Percentiles rank a stretch among this genome's conserved stretches.
These are phyloP conservation scores for Aleiodes alternator DNA, from an alignment of 2,888 invertebrate genomes.

Conservation along the genomic window DNA sequence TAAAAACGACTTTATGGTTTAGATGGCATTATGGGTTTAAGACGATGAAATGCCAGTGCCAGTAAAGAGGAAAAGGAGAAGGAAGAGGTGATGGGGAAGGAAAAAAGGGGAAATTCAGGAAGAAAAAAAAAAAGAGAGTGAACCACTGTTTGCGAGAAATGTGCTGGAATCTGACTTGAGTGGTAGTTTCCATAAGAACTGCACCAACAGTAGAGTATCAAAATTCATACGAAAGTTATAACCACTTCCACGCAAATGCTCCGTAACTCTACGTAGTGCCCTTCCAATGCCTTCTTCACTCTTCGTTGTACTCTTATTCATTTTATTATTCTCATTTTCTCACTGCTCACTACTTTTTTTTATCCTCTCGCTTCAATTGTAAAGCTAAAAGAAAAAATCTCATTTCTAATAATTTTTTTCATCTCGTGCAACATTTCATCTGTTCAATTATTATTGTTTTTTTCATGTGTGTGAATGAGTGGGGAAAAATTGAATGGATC, in stretches of 20 bases:
- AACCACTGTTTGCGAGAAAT: conserved; percentile 25
- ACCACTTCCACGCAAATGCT: conserved; percentile 27
- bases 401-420: conserved; percentile 17
- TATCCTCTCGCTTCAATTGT: not conserved
- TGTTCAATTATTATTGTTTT: not conserved
- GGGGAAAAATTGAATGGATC: not conserved
- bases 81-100: conserved; percentile 6
- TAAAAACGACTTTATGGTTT: conserved; percentile 40
- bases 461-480: conserved; percentile 6
- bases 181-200: conserved; percentile 14
- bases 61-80: conserved; percentile 28
- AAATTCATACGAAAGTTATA: conserved; percentile 32
- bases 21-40: conserved; percentile 34
- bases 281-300: conserved; percentile 11
- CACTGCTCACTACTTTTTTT: not conserved
- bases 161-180: conserved; percentile 27
- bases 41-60: conserved; percentile 35
- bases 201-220: conserved; percentile 8
- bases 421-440: not conserved
- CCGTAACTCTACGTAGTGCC: conserved; percentile 1
- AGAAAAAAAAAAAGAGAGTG: not conserved
- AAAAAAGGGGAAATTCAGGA: not conserved
- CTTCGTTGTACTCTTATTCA: not conserved
- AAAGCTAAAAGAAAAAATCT: not conserved
- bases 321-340: not conserved